Base-by-base conservation (phyloP, 2,113 vertebrate species). In the Mastomys coucha region DNA sequence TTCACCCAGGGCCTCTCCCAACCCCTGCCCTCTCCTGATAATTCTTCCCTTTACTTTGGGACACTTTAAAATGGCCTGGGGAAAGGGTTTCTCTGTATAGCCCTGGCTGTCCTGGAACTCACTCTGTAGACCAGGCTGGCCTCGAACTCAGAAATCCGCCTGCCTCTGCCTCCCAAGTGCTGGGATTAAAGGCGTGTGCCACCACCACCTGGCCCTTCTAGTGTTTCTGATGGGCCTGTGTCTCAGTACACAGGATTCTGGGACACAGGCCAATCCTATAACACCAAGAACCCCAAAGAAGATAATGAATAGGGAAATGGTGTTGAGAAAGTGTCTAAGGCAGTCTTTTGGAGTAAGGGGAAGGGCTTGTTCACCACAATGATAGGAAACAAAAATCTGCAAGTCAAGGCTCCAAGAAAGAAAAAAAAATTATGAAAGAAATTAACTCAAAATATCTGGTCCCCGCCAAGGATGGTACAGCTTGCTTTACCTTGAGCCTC, bases 331-430 rank as follows among this genome's bases (percentile, higher is more conserved):
- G 56, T 69, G 42, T 49, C 33, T 72, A 65, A 72, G 76, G 22
- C 56, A 4, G 51, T 49, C 31, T 81, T 51, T 89, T 39, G 36
- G 49, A 28, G 65, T 20, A 78, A 87, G 5, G 20, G 42, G 39
- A 91, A 80, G 65, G 19, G 12, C 20, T 7, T 73, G 16, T 58
- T 91, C 81, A 70, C 77, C 20, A 10, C 33, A 56, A 73, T 39
- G 11, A 49, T 33, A 33, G 49, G 87, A 92, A 85, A 24, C 72
- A 95, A 97, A 95, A 80, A 73, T 26, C 58, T 89, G 87, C 13
- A 60, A 60, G 36, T 60, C 80, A 16, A 39, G 22, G 56, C 53
- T 60, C 39, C 53, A 39, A 63, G 26, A 65, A 60, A 20, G 26
- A 82, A 56, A 20, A 26, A 58, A 28, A 26, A 65, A 26, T 81